phyloP scores from a whole-genome alignment of 2,797 vertebrate genomes.

The Gorsachius magnificus region DNA sequence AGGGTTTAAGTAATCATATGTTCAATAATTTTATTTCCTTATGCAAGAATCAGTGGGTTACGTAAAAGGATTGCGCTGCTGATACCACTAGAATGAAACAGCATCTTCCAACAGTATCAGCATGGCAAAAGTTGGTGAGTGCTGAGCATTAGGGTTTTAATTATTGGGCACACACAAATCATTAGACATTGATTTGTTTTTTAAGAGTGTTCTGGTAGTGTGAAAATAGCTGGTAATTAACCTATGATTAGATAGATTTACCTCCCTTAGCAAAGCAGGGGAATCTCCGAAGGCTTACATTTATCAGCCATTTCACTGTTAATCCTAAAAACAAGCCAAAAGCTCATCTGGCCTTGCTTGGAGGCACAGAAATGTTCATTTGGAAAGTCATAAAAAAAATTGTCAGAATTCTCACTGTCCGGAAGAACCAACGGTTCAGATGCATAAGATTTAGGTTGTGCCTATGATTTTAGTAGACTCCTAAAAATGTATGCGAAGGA shows the following conservation, averaged over 20 bases:
- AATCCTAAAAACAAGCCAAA: neutral
- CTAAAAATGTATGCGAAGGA: neutral
- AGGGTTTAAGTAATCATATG: neutral
- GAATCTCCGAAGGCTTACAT: neutral
- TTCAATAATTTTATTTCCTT: neutral
- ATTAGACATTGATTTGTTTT: slow-evolving; percentile 28
- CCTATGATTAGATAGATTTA: slow-evolving; percentile 15
- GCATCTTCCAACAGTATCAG: neutral
- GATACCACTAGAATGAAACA: neutral
- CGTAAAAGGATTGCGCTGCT: neutral
- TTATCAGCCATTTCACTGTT: neutral
- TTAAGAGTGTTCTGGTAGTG: neutral
- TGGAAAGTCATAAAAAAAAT: neutral
- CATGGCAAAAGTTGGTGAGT: neutral
- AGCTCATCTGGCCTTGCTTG: neutral
- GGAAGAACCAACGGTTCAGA: neutral
- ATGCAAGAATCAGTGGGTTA: neutral
- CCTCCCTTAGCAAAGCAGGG: neutral
- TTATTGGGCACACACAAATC: neutral
- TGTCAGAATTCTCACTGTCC: neutral
- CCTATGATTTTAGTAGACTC: neutral
- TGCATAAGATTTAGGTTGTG: neutral
- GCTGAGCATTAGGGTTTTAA: neutral
- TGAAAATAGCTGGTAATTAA: slow-evolving; percentile 16
- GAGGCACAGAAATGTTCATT: neutral